These are phyloP conservation scores for Threskiornis aethiopicus DNA, from an alignment of 2,797 vertebrate species.

Conservation along the genomic window DNA sequence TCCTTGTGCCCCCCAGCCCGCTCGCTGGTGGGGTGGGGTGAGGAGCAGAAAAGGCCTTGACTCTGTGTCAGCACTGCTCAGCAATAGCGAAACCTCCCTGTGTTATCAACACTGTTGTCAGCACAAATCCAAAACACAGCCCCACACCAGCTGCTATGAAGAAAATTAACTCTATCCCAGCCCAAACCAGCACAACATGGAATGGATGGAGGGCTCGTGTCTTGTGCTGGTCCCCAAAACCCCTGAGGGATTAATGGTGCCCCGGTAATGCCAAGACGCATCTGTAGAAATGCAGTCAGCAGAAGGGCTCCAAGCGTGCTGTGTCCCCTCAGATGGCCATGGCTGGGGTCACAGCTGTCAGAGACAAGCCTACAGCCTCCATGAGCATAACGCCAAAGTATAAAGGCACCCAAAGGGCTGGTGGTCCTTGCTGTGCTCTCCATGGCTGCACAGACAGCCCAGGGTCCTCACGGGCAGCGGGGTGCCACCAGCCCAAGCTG, in stretches of 20 bases:
- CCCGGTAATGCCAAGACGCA: background rate
- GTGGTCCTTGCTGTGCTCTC: background rate
- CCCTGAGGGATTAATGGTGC: background rate
- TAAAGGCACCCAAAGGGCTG: background rate
- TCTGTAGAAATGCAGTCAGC: background rate
- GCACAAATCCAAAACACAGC: no score
- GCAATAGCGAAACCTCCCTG: no score
- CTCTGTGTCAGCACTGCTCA: no score
- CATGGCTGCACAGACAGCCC: background rate
- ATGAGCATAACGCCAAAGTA: background rate
- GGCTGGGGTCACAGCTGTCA: background rate
- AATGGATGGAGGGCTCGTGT: background rate
- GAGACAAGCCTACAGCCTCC: background rate
- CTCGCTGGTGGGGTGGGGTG: no score
- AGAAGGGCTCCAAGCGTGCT: background rate
- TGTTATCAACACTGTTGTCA: no score
- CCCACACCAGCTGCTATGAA: no score
- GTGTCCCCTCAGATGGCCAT: background rate
- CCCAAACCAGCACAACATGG: background rate
- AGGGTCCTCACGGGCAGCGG: rapidly evolving
- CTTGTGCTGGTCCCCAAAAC: background rate
- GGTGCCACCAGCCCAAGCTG: background rate
- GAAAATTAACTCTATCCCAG: no score
- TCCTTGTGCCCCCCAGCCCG: no score
- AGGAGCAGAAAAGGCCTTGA: no score